Evolutionary conservation across 2,888 invertebrate species (phyloP).

Genomic region (Perizoma affinitatum): DNA sequence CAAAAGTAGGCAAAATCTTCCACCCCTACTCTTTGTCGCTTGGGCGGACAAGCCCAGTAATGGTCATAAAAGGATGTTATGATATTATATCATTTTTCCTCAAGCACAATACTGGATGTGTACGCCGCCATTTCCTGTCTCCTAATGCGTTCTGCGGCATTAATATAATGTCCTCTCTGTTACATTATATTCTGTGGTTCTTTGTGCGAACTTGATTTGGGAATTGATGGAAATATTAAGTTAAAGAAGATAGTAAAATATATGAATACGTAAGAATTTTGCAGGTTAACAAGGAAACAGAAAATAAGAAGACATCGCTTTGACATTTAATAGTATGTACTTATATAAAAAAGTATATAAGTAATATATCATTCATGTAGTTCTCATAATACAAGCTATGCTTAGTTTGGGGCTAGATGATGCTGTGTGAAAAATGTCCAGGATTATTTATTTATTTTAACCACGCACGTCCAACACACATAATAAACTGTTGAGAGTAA

Average conservation of each 20-base stretch:
- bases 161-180: constrained; percentile 50
- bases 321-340: no score
- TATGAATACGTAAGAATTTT: no score
- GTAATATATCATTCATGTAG: no score
- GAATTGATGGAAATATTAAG: constrained; percentile 34
- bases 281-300: no score
- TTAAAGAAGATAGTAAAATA: constrained; percentile 21
- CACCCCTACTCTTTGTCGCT: constrained; percentile 45
- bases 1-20: constrained; percentile 7
- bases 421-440: no score
- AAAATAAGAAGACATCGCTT: no score
- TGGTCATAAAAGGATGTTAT: constrained; percentile 80
- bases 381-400: no score
- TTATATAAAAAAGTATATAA: no score
- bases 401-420: no score
- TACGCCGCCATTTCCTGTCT: constrained; percentile 72
- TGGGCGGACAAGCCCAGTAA: constrained; percentile 71
- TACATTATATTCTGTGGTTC: constrained; percentile 53
- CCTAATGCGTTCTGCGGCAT: constrained; percentile 72
- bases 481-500: no score
- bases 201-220: constrained; percentile 38
- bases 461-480: no score
- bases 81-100: constrained; percentile 82
- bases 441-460: no score
- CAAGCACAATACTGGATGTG: constrained; percentile 69